A percentile compares a stretch with the other conserved stretches of the same genome.
These are phyloP conservation scores for Melospiza georgiana DNA, from an alignment of 2,113 vertebrate species.

Conservation along the genomic window DNA sequence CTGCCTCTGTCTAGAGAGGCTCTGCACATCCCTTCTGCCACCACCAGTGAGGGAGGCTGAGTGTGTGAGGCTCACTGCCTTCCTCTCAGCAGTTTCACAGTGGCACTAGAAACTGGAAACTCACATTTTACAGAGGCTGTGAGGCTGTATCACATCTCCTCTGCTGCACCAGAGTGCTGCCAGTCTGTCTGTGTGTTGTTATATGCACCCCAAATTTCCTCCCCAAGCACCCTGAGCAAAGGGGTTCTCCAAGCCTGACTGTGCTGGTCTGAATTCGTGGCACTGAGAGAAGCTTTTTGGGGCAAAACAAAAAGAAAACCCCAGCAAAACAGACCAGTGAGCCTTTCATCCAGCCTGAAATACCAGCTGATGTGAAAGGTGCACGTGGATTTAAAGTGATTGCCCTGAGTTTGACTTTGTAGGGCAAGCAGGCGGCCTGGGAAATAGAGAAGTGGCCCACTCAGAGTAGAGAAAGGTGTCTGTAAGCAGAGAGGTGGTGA, in stretches of 20 bases:
- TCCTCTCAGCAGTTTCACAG: fast-evolving
- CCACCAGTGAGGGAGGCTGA: fast-evolving
- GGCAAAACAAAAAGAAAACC: background rate
- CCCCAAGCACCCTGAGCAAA: fast-evolving
- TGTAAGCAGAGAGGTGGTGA: background rate
- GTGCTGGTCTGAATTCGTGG: no score
- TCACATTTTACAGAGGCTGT: background rate
- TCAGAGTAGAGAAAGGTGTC: background rate
- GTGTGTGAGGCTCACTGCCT: fast-evolving
- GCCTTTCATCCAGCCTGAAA: background rate
- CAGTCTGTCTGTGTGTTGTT: fast-evolving
- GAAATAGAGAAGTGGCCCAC: fast-evolving
- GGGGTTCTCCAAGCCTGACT: background rate
- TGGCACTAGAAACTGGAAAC: background rate
- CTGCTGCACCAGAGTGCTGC: background rate
- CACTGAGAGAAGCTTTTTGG: background rate
- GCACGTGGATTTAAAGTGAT: fast-evolving
- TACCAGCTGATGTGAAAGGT: background rate
- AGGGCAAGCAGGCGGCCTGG: background rate
- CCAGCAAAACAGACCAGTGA: fast-evolving
- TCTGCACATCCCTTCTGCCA: background rate
- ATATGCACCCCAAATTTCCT: fast-evolving
- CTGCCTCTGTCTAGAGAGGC: background rate
- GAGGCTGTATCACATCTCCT: background rate
- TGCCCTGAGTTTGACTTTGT: background rate